phyloP scores from a whole-genome alignment of 2,797 vertebrate genomes.

The Acrocephalus scirpaceus region DNA sequence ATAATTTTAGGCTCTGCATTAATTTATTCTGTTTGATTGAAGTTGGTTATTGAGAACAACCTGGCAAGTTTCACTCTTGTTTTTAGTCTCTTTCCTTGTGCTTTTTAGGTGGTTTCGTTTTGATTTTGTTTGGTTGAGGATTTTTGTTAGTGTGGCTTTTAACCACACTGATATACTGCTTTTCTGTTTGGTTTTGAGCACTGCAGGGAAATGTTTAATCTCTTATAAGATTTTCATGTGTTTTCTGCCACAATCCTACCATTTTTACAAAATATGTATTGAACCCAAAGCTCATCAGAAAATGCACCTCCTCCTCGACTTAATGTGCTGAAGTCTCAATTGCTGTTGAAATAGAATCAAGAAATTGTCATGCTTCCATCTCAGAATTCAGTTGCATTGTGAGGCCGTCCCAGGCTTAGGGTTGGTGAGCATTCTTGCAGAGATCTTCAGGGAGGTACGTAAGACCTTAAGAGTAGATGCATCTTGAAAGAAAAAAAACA shows the following conservation, averaged over 20 bases:
- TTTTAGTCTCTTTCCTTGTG: not conserved
- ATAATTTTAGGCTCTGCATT: not conserved
- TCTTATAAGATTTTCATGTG: not conserved
- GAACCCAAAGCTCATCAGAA: not conserved
- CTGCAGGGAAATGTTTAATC: conserved; percentile 3
- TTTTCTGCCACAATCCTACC: not conserved
- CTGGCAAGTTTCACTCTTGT: conserved; percentile 18
- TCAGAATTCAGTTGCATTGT: not conserved
- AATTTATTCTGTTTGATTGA: conserved; percentile 2
- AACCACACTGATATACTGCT: not conserved
- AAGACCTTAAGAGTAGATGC: not conserved
- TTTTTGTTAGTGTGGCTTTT: not conserved
- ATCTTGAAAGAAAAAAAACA: not conserved
- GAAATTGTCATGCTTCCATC: not conserved
- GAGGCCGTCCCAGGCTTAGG: not conserved
- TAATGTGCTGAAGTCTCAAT: not conserved
- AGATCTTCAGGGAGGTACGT: not conserved
- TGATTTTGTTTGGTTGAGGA: not conserved
- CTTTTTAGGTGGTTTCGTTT: not conserved
- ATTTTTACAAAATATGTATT: not conserved
- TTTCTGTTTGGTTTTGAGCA: not conserved
- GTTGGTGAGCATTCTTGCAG: not conserved
- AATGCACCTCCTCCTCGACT: not conserved
- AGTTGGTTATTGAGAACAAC: not conserved
- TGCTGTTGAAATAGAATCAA: not conserved